Percentiles rank a stretch among this genome's conserved stretches.
phyloP scores from a whole-genome alignment of 2,888 invertebrate genomes.

The Dolichomitus sp. region DNA sequence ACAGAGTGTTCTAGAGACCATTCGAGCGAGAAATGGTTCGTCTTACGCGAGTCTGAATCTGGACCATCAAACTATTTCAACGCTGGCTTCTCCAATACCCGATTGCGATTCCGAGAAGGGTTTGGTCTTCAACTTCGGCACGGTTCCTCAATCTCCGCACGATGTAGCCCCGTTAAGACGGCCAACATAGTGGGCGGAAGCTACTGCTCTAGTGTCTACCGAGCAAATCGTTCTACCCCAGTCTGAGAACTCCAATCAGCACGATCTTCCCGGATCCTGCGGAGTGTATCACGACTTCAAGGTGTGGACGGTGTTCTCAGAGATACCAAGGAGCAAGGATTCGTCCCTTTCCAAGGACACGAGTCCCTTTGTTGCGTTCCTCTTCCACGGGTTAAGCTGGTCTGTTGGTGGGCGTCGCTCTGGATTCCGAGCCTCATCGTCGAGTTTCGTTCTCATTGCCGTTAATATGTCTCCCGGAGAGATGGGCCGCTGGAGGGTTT shows the following conservation, averaged over 20 bases:
- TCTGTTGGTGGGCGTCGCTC: slow-evolving; percentile 28
- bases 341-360: neutral
- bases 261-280: slow-evolving; percentile 64
- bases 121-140: slow-evolving; percentile 48
- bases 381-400: neutral
- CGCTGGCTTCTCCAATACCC: slow-evolving; percentile 60
- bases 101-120: slow-evolving; percentile 45
- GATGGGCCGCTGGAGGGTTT: slow-evolving; percentile 40
- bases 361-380: slow-evolving; percentile 22
- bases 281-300: slow-evolving; percentile 54
- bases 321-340: neutral
- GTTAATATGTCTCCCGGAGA: slow-evolving; percentile 22
- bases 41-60: slow-evolving; percentile 5
- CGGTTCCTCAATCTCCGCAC: slow-evolving; percentile 37
- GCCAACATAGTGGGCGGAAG: slow-evolving; percentile 18
- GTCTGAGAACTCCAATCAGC: slow-evolving; percentile 54
- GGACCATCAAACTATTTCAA: slow-evolving; percentile 15
- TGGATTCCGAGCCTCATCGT: slow-evolving; percentile 27
- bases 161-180: slow-evolving; percentile 11
- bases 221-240: slow-evolving; percentile 42
- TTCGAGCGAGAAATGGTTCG: slow-evolving; percentile 38
- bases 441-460: slow-evolving; percentile 33
- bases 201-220: slow-evolving; percentile 27
- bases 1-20: slow-evolving; percentile 74
- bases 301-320: slow-evolving; percentile 56